Base-by-base conservation (phyloP, 92 coral and sea anemone genomes). In the Pocillopora meandrina region DNA sequence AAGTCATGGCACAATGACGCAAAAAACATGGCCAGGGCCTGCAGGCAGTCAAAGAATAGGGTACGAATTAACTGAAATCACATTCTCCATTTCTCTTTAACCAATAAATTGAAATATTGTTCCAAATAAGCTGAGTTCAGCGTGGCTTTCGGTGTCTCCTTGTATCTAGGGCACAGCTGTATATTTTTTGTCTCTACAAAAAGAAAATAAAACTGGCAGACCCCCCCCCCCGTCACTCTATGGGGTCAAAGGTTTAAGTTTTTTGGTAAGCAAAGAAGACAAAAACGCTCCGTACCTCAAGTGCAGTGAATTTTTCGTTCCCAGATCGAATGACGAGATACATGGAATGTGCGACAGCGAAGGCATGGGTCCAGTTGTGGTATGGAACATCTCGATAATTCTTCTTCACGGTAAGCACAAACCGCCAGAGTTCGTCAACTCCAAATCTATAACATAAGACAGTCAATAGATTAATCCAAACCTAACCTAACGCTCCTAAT, bases 361-460 rank as follows among this genome's bases (percentile, higher is more conserved):
- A 96, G 2, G 99, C 99, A 82, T 96, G 99, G 0, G 98, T 96
- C 99, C 99, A 96, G 87, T 96, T 96, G 80, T 96, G 99, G 81
- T 96, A 96, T 0, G 99, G 99, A 63, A 96, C 99, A 34, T 90
- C 84, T 61, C 99, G 97, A 79, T 96, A 96, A 78, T 96, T 96
- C 89, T 95, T 94, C 87, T 95, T 87, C 21, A 96, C 99, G 2
- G 99, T 96, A 61, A 96, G 64, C 69, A 95, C 98, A 83, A 96
- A 96, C 71, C 98, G 89, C 64, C 95, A 86, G 62, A 96, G 91
- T 57, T 96, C 99, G 77, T 96, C 99, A 21, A 89, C 20, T 26
- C 95, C 99, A 82, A 96, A 96, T 87, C 99, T 96, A 83, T 10
- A 47, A 1, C 20, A 65, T 8, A 59, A 9, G 71, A 6, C 55